phyloP scores from a whole-genome alignment of 2,888 invertebrate species.

The Bembecia ichneumoniformis region DNA sequence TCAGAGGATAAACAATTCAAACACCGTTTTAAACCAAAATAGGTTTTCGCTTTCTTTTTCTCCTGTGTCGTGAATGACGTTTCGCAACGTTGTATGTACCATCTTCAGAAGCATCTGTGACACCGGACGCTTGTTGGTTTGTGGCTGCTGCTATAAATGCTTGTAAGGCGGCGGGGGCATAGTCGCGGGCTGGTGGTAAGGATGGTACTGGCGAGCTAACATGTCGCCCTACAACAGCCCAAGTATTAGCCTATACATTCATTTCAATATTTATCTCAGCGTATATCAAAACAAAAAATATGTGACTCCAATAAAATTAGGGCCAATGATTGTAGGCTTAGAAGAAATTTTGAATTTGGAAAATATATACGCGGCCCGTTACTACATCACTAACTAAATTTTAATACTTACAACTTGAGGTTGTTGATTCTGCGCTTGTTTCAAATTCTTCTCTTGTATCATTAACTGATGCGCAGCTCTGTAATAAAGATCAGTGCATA shows the following conservation, averaged over 20 bases:
- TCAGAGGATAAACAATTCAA: too few species aligned
- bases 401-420: slow-evolving; percentile 60
- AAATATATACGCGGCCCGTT: background rate
- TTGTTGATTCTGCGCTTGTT: slow-evolving; percentile 59
- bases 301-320: background rate
- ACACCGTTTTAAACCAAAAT: slow-evolving; percentile 42
- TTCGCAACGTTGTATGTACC: slow-evolving; percentile 16
- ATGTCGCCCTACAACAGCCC: slow-evolving; percentile 63
- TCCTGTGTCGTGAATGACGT: slow-evolving; percentile 35
- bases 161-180: slow-evolving; percentile 52
- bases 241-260: slow-evolving; percentile 56
- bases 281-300: background rate
- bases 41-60: slow-evolving; percentile 55
- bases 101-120: slow-evolving; percentile 7
- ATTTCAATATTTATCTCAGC: background rate
- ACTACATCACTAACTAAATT: background rate
- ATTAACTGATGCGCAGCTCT: slow-evolving; percentile 90
- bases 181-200: slow-evolving; percentile 58
- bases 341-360: background rate
- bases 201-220: slow-evolving; percentile 62
- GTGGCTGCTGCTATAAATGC: slow-evolving; percentile 62
- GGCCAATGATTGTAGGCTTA: background rate
- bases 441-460: slow-evolving; percentile 75
- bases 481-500: slow-evolving; percentile 12
- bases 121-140: slow-evolving; percentile 11